Evolutionary conservation across 1,140 invertebrate species (phyloP), one percentile per base, ranked within the genome.

Genomic region (Pseudomyrmex dendroicus): DNA sequence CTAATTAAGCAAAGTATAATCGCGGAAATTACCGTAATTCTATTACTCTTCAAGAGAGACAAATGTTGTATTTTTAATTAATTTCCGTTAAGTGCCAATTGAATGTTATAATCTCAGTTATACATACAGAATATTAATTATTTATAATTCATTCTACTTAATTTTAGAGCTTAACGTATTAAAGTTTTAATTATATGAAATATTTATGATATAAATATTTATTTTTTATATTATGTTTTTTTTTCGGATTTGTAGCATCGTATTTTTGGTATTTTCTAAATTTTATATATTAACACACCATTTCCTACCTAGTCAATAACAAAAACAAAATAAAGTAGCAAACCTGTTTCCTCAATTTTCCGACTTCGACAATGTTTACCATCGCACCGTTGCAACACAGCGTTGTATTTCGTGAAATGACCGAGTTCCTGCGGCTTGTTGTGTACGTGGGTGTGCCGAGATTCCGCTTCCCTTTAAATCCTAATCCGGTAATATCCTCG

Each of bases 401-500:
- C 46, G 73, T 17, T 10, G 20, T 70, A 80, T 61, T 72, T 68
- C 46, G 66, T 12, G 66, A 46, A 72, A 59, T 80, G 76, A 80
- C 76, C 76, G 76, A 80, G 76, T 80, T 80, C 12, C 76, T 50
- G 68, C 54, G 66, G 46, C 46, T 13, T 35, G 35, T 35, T 35
- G 35, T 35, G 35, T 35, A 35, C 7, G 35, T 35, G 35, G 35
- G 5, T 35, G 25, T n/a, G 17, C n/a, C 48, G 66, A 25, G 64
- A 78, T 70, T 59, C 59, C 59, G 73, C 15, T 66, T 87, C 70
- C 68, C 82, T 76, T 84, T 67, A 82, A 84, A 87, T 87, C 83
- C 74, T 88, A 88, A 88, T 88, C 86, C 86, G 64, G 52, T 87
- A 84, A 88, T 87, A 88, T 88, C 86, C 72, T 82, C 54, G 64